phyloP scores from a whole-genome alignment of 2,797 vertebrate genomes.

The Parauchenoglanis ngamensis region DNA sequence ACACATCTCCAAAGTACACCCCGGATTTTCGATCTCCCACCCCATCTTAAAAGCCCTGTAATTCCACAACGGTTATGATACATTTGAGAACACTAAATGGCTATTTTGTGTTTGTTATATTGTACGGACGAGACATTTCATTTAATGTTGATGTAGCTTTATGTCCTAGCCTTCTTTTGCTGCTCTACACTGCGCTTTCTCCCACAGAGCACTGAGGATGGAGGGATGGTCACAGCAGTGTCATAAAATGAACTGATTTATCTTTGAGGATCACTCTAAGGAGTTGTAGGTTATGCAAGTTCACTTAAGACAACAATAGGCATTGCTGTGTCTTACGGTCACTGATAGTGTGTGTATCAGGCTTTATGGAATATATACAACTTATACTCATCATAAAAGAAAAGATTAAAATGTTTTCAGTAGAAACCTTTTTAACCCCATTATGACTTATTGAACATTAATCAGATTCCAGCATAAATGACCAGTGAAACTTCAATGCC shows the following conservation, averaged over 20 bases:
- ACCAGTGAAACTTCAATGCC: neutral
- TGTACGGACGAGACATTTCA: constrained; percentile 77
- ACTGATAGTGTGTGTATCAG: neutral
- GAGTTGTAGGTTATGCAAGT: neutral
- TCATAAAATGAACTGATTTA: constrained; percentile 35
- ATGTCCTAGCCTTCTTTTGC: constrained; percentile 63
- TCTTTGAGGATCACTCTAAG: constrained; percentile 50
- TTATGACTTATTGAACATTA: constrained; percentile 10
- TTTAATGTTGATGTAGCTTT: constrained; percentile 76
- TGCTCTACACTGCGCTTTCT: constrained; percentile 73
- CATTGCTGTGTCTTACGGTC: neutral
- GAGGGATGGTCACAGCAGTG: constrained; percentile 1
- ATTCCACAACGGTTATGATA: constrained; percentile 45
- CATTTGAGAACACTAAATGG: constrained; percentile 58
- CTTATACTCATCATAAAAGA: neutral
- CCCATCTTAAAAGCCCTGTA: constrained; percentile 51
- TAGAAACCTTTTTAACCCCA: neutral
- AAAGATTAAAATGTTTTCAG: neutral
- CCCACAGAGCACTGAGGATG: constrained; percentile 40
- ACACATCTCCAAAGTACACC: constrained; percentile 31
- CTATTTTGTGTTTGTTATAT: constrained; percentile 62
- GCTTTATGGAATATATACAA: neutral
- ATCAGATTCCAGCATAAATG: neutral
- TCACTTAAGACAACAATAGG: neutral
- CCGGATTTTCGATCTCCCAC: constrained; percentile 49